These are phyloP conservation scores for Yponomeuta evonymella DNA, from an alignment of 2,888 invertebrate genomes.

Conservation along the genomic window DNA sequence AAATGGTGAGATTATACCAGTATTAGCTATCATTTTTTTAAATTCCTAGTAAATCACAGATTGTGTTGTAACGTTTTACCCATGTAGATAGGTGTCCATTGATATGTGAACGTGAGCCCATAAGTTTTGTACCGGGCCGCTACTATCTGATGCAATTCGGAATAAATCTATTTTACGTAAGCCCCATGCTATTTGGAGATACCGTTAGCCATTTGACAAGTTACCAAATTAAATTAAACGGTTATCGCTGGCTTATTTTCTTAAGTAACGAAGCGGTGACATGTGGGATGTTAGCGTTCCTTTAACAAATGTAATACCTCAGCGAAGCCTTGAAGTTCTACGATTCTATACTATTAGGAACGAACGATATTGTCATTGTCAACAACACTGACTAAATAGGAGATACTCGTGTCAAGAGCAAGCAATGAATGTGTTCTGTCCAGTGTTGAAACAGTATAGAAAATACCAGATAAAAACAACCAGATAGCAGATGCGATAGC, in stretches of 20 bases:
- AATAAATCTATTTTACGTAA: conserved; percentile 2
- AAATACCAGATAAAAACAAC: too few species aligned
- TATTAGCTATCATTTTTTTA: not conserved
- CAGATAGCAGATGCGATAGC: too few species aligned
- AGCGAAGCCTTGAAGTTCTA: too few species aligned
- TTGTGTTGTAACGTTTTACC: not conserved
- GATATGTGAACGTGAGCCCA: not conserved
- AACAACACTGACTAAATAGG: too few species aligned
- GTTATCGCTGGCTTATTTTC: not conserved
- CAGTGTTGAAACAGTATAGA: too few species aligned
- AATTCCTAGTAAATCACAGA: not conserved
- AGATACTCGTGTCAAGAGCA: too few species aligned
- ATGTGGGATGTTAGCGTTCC: not conserved
- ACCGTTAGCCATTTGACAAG: not conserved
- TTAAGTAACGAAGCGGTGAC: not conserved
- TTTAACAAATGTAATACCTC: not conserved
- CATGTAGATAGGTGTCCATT: not conserved
- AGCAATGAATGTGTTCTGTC: too few species aligned
- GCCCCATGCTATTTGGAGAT: not conserved
- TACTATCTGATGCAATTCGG: not conserved
- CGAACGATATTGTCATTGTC: too few species aligned
- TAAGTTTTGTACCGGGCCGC: not conserved
- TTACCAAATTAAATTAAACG: not conserved
- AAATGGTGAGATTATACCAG: not conserved
- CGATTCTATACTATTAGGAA: too few species aligned